These are phyloP conservation scores for Acrossocheilus wenchowensis DNA, from an alignment of 2,797 vertebrate species.

Conservation along the genomic window DNA sequence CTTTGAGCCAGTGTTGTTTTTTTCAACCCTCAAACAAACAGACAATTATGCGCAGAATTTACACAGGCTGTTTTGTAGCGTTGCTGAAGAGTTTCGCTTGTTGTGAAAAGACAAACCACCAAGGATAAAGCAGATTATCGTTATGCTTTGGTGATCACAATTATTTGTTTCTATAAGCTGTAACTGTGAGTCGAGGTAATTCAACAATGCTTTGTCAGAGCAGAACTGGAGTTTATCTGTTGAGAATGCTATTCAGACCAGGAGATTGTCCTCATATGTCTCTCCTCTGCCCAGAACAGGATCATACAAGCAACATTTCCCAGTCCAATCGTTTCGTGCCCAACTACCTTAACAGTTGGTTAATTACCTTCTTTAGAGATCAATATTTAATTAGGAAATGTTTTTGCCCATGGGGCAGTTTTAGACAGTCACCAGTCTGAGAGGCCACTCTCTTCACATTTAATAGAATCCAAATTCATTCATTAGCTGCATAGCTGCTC, in stretches of 20 bases:
- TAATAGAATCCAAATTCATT: slow-evolving; percentile 28
- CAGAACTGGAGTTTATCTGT: background rate
- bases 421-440: slow-evolving; percentile 20
- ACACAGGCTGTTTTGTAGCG: background rate
- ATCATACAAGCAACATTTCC: slow-evolving; percentile 39
- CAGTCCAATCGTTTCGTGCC: slow-evolving; percentile 28
- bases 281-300: slow-evolving; percentile 14
- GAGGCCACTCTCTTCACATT: slow-evolving; percentile 19
- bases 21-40: background rate
- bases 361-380: slow-evolving; percentile 50
- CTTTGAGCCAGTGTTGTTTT: background rate
- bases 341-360: slow-evolving; percentile 38
- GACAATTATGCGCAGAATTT: background rate
- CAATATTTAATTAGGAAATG: slow-evolving; percentile 56
- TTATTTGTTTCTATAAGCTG: background rate
- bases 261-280: background rate
- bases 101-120: background rate
- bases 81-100: background rate
- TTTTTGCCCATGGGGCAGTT: slow-evolving; percentile 30
- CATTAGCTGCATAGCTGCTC: slow-evolving; percentile 18
- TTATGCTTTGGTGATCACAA: background rate
- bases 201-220: background rate
- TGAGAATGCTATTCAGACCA: background rate
- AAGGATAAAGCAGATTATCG: background rate
- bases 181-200: background rate